A percentile compares a stretch with the other conserved stretches of the same genome.
Evolutionary conservation across 2,113 vertebrate species (phyloP).

Genomic region (Ailuropoda melanoleuca): DNA sequence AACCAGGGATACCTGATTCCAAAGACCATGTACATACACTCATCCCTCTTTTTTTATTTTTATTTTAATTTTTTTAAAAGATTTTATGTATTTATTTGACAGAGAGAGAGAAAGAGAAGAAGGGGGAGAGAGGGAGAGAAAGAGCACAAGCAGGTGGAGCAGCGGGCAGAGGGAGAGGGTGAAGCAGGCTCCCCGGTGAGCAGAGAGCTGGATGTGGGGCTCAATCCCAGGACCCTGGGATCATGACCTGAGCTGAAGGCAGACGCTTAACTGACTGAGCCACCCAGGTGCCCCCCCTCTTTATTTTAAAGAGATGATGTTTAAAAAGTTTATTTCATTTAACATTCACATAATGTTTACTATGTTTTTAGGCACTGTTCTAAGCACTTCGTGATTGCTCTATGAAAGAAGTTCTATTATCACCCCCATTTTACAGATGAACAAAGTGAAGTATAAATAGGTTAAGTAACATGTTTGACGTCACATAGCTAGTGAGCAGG

Average conservation of each 20-base stretch:
- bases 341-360: not conserved
- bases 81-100: too few species aligned
- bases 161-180: too few species aligned
- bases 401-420: not conserved
- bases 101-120: too few species aligned
- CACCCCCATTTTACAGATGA: not conserved
- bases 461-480: not conserved
- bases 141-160: too few species aligned
- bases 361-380: not conserved
- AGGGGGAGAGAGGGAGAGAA: too few species aligned
- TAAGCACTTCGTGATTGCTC: not conserved
- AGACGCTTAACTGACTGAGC: too few species aligned
- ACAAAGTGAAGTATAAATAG: not conserved
- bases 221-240: too few species aligned
- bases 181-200: too few species aligned
- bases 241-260: too few species aligned
- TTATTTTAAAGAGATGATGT: slow-evolving; percentile 47
- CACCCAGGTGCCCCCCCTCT: not conserved
- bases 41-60: not conserved
- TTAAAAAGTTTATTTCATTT: not conserved
- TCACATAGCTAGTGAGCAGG: not conserved
- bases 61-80: too few species aligned
- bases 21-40: not conserved
- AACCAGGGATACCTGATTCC: not conserved
- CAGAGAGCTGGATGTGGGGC: too few species aligned